phyloP scores from a whole-genome alignment of 2,888 invertebrate species.

The Epistrophella euchroma region DNA sequence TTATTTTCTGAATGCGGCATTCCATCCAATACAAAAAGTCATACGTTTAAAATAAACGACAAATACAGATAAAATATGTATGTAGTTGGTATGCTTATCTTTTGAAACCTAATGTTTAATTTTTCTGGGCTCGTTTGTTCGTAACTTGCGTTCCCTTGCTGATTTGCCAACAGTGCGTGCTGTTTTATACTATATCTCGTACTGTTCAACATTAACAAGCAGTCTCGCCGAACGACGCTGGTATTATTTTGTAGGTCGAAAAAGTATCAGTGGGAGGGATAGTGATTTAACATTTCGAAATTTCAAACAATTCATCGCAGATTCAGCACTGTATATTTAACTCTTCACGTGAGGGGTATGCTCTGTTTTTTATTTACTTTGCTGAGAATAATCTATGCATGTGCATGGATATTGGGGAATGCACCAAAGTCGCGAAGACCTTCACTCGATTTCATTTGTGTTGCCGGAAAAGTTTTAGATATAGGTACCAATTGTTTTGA shows the following conservation, averaged over 20 bases:
- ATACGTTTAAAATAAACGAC: neutral
- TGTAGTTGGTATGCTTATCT: neutral
- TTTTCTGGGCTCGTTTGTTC: conserved; percentile 10
- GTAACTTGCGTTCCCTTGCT: neutral
- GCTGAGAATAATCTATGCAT: neutral
- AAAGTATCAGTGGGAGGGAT: neutral
- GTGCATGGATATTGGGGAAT: neutral
- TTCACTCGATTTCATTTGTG: conserved; percentile 21
- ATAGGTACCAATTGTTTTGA: neutral
- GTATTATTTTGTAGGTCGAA: neutral
- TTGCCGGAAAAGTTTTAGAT: conserved; percentile 20
- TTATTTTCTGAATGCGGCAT: neutral
- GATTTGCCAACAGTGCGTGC: neutral
- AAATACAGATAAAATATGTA: neutral
- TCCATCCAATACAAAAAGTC: neutral
- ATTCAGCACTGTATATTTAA: conserved; percentile 9
- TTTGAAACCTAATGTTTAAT: neutral
- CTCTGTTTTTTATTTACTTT: conserved; percentile 2
- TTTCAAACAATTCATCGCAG: conserved; percentile 1
- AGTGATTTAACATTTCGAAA: neutral
- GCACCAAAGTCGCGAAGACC: conserved; percentile 1
- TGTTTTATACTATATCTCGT: neutral
- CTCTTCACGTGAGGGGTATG: neutral
- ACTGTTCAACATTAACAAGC: neutral
- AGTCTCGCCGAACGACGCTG: neutral